Percentiles rank a stretch among this genome's conserved stretches.
Evolutionary conservation across 2,797 vertebrate species (phyloP).

Genomic region (Micrastur ruficollis): DNA sequence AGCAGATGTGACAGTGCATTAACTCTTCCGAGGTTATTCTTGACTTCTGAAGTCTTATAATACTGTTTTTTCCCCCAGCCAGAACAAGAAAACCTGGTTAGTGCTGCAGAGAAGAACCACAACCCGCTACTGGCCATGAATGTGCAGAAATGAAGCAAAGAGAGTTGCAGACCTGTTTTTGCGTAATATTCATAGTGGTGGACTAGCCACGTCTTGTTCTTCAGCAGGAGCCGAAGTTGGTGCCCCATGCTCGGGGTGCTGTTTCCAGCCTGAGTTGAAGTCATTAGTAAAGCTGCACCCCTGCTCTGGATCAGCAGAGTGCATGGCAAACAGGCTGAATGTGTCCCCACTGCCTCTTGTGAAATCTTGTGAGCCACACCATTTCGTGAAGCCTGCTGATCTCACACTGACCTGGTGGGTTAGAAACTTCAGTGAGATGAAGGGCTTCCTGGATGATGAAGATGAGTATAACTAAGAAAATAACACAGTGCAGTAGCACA

Average conservation of each 20-base stretch:
- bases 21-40: background rate
- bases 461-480: background rate
- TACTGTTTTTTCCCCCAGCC: background rate
- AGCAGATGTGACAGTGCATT: background rate
- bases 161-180: background rate
- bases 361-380: background rate
- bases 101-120: background rate
- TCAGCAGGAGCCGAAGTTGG: rapidly evolving
- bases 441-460: background rate
- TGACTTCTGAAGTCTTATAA: background rate
- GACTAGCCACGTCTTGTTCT: background rate
- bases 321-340: background rate
- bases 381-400: background rate
- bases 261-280: background rate
- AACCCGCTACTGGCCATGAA: background rate
- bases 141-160: background rate
- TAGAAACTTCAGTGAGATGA: background rate
- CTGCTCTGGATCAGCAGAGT: background rate
- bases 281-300: background rate
- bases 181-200: background rate
- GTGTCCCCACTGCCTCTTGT: background rate
- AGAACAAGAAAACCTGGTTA: background rate
- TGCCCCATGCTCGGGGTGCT: background rate
- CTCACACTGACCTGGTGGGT: background rate
- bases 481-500: background rate